Percentiles rank a stretch among this genome's conserved stretches.
These are phyloP conservation scores for Brachyhypopomus gauderio DNA, from an alignment of 2,113 vertebrate genomes.

Conservation along the genomic window DNA sequence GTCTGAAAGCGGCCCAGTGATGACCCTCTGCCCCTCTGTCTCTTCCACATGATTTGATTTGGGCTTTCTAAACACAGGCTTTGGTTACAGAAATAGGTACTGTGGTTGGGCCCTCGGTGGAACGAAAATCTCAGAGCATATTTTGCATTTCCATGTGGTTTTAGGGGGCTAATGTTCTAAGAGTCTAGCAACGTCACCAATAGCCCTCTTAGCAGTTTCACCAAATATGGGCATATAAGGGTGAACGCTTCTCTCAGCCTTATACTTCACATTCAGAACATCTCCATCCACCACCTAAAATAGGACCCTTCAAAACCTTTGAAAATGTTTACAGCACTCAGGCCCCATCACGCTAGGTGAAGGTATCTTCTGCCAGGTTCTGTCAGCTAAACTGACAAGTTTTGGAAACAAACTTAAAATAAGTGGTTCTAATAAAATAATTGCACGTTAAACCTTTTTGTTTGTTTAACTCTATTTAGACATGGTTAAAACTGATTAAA, in stretches of 20 bases:
- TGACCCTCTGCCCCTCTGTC: constrained; percentile 16
- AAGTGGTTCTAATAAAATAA: constrained; percentile 15
- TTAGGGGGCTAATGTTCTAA: constrained; percentile 63
- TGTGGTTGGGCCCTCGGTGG: constrained; percentile 59
- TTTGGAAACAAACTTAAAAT: constrained; percentile 20
- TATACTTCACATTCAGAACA: constrained; percentile 58
- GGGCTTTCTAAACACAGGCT: constrained; percentile 42
- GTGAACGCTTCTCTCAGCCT: constrained; percentile 66
- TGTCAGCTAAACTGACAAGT: constrained; percentile 1
- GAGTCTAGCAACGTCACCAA: constrained; percentile 58
- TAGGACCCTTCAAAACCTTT: constrained; percentile 57
- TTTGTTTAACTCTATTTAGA: background rate
- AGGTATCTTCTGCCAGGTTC: background rate
- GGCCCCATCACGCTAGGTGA: background rate
- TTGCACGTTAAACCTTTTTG: constrained; percentile 32
- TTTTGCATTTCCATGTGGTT: constrained; percentile 73
- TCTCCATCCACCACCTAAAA: constrained; percentile 66
- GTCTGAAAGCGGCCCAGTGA: constrained; percentile 31
- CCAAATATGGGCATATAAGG: constrained; percentile 81
- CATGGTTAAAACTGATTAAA: background rate
- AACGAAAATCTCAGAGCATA: constrained; percentile 74
- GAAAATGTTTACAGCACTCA: constrained; percentile 28
- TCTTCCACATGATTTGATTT: constrained; percentile 41
- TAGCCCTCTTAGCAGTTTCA: constrained; percentile 66
- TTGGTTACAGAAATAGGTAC: constrained; percentile 58